A percentile compares a stretch with the other conserved stretches of the same genome.
These are phyloP conservation scores for Calcarius ornatus DNA, from an alignment of 2,113 vertebrate species.

Conservation along the genomic window DNA sequence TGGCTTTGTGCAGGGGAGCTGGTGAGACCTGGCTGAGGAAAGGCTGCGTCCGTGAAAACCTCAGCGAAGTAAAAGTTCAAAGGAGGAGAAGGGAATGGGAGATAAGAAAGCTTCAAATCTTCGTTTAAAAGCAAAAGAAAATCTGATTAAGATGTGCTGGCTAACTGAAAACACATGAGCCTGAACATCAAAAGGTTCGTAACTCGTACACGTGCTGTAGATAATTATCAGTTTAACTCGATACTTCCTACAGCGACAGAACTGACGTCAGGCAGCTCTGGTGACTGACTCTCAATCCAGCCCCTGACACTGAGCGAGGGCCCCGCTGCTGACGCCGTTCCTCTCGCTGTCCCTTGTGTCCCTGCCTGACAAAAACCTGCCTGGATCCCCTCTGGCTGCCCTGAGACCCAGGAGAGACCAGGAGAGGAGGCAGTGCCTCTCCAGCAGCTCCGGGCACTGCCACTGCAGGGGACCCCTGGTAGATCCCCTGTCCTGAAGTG, in stretches of 20 bases:
- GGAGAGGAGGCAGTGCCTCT: neutral
- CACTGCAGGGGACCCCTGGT: neutral
- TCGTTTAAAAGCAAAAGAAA: slow-evolving; percentile 42
- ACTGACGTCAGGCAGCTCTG: slow-evolving; percentile 26
- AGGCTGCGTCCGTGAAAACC: neutral
- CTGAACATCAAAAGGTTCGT: slow-evolving; percentile 43
- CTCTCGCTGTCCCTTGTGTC: neutral
- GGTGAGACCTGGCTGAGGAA: neutral
- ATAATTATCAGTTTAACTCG: slow-evolving; percentile 65
- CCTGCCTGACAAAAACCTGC: neutral
- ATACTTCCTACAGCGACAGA: slow-evolving; percentile 57
- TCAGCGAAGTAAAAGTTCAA: slow-evolving; percentile 18
- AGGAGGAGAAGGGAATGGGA: neutral
- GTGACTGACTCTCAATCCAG: neutral
- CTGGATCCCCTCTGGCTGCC: neutral
- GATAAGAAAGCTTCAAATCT: slow-evolving; percentile 49
- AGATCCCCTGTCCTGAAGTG: neutral
- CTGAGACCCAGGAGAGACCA: neutral
- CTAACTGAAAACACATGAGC: slow-evolving; percentile 54
- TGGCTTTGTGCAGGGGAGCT: neutral
- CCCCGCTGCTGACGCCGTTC: fast-evolving
- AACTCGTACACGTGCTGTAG: slow-evolving; percentile 48
- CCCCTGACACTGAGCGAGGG: neutral
- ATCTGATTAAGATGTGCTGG: slow-evolving; percentile 62
- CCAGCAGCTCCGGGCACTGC: neutral